Percentiles rank a stretch among this genome's conserved stretches.
These are phyloP conservation scores for Petrocephalus zakoni DNA, from an alignment of 2,113 vertebrate species.

Conservation along the genomic window DNA sequence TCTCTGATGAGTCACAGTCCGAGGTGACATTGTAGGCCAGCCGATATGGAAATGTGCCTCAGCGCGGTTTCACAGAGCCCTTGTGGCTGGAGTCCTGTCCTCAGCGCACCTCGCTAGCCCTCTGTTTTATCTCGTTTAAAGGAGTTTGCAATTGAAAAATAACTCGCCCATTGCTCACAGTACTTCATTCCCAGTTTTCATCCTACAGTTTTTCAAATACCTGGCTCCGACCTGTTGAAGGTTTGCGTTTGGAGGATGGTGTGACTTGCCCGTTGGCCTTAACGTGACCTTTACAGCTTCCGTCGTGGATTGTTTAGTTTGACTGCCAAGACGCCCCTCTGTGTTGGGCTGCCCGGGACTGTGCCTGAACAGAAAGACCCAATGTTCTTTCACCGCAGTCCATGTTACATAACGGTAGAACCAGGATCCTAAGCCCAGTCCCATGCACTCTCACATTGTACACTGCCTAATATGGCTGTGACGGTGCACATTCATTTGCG, in stretches of 20 bases:
- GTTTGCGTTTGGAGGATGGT: not conserved
- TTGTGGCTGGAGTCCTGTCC: not conserved
- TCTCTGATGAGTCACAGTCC: conserved; percentile 13
- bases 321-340: not conserved
- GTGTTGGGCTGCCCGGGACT: not conserved
- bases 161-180: not conserved
- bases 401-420: not conserved
- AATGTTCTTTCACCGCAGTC: not conserved
- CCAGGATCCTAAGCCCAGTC: not conserved
- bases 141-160: not conserved
- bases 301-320: not conserved
- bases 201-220: not conserved
- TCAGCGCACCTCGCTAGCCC: not conserved
- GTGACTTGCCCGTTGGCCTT: not conserved
- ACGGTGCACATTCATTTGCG: no score
- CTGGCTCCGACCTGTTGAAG: not conserved
- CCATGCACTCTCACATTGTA: not conserved
- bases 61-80: not conserved
- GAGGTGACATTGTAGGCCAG: conserved; percentile 18
- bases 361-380: not conserved
- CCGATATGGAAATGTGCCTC: conserved; percentile 5
- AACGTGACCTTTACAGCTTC: not conserved
- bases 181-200: not conserved
- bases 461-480: not conserved
- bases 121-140: not conserved